These are phyloP conservation scores for Epirrhoe alternata DNA, from an alignment of 2,888 invertebrate species.

Conservation along the genomic window DNA sequence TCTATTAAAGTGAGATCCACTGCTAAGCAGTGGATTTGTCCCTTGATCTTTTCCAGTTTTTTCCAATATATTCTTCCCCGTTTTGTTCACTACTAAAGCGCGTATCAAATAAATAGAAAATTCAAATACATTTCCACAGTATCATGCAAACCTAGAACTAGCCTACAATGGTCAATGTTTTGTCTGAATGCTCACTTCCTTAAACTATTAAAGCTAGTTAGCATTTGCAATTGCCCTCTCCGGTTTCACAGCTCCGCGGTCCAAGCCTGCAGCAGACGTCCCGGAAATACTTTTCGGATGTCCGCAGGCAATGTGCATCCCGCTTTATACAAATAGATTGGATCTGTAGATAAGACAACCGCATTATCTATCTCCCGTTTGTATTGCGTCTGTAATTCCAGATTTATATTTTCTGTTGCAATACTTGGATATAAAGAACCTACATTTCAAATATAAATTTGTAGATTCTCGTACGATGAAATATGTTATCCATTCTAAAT, in stretches of 20 bases:
- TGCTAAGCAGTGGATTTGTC: too few species aligned
- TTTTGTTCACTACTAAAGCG: too few species aligned
- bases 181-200: too few species aligned
- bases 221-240: neutral
- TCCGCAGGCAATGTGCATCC: slow-evolving; percentile 64
- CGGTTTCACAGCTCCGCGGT: slow-evolving; percentile 52
- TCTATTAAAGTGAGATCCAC: too few species aligned
- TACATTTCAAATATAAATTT: neutral
- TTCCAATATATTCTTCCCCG: too few species aligned
- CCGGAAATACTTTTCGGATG: slow-evolving; percentile 73
- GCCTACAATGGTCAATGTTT: too few species aligned
- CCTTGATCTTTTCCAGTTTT: too few species aligned
- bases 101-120: too few species aligned
- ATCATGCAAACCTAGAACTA: too few species aligned
- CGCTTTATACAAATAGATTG: slow-evolving; percentile 53
- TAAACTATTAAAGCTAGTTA: too few species aligned
- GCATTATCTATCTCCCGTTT: slow-evolving; percentile 27
- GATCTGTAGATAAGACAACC: slow-evolving; percentile 45
- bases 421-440: neutral
- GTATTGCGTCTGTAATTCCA: slow-evolving; percentile 11
- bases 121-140: too few species aligned
- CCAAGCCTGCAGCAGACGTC: slow-evolving; percentile 54
- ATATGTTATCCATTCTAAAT: neutral
- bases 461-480: neutral
- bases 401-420: slow-evolving; percentile 1